Percentiles rank a stretch among this genome's conserved stretches.
phyloP scores from a whole-genome alignment of 2,797 vertebrate genomes.

The Oreochromis grahami region DNA sequence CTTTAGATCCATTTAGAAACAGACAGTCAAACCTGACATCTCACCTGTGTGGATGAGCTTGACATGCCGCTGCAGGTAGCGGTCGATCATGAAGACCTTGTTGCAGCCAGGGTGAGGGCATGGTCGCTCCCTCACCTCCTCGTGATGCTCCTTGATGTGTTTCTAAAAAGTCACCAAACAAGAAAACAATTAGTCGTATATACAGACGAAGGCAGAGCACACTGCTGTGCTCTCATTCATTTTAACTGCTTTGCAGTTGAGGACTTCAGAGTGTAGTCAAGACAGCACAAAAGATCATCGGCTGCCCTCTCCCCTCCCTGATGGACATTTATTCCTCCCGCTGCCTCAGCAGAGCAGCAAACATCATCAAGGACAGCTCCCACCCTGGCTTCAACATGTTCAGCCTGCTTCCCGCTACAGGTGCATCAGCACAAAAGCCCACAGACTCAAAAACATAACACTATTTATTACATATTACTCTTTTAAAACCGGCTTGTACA shows the following conservation, averaged over 20 bases:
- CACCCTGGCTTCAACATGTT: too few relatives aligned
- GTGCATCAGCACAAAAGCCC: too few relatives aligned
- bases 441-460: too few relatives aligned
- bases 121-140: slow-evolving; percentile 90
- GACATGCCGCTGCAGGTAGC: slow-evolving; percentile 93
- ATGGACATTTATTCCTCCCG: too few relatives aligned
- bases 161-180: slow-evolving; percentile 72
- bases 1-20: background rate
- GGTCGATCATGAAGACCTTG: slow-evolving; percentile 98
- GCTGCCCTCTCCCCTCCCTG: too few relatives aligned
- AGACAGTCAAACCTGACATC: background rate
- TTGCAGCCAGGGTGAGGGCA: slow-evolving; percentile 97
- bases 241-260: background rate
- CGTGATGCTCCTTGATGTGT: slow-evolving; percentile 94
- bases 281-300: too few relatives aligned
- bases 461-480: too few relatives aligned
- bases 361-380: too few relatives aligned
- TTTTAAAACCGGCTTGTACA: too few relatives aligned
- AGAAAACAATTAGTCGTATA: background rate
- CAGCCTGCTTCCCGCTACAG: too few relatives aligned
- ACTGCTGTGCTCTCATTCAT: background rate
- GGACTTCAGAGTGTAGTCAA: background rate
- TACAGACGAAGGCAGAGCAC: background rate
- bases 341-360: too few relatives aligned
- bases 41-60: slow-evolving; percentile 95